Conservation (phyloP, 2,113 vertebrate genomes). For the Alligator sinensis region DNA sequence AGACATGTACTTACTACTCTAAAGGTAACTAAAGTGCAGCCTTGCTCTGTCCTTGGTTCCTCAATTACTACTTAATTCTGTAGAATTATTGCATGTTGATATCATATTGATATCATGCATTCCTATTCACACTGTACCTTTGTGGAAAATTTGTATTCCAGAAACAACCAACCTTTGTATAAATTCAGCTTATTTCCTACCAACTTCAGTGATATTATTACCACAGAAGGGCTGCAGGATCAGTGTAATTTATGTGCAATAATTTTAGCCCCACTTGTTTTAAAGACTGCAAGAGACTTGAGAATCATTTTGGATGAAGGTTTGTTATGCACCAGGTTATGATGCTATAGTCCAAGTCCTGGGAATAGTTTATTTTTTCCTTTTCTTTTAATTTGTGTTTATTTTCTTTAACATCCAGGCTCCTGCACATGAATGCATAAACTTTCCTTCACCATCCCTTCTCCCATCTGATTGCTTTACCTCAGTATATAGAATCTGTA, state of each 20-base stretch:
- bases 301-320: neutral
- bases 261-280: neutral
- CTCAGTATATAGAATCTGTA: neutral
- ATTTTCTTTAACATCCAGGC: neutral
- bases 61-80: neutral
- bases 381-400: neutral
- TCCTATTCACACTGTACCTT: neutral
- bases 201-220: fast-evolving
- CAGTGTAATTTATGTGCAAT: neutral
- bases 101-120: neutral
- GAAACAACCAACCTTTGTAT: neutral
- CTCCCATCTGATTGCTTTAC: neutral
- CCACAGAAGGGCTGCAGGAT: fast-evolving
- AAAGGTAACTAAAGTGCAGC: neutral
- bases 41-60: neutral
- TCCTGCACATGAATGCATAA: neutral
- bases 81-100: fast-evolving
- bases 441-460: neutral
- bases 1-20: too few species aligned
- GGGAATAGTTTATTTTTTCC: neutral
- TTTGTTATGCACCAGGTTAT: neutral
- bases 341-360: neutral
- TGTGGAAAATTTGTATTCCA: fast-evolving
- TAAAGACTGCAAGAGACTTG: neutral
- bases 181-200: fast-evolving